Percentiles rank a stretch among this genome's conserved stretches.
Conservation (phyloP, 2,113 vertebrate species). For the Phalacrocorax aristotelis region DNA sequence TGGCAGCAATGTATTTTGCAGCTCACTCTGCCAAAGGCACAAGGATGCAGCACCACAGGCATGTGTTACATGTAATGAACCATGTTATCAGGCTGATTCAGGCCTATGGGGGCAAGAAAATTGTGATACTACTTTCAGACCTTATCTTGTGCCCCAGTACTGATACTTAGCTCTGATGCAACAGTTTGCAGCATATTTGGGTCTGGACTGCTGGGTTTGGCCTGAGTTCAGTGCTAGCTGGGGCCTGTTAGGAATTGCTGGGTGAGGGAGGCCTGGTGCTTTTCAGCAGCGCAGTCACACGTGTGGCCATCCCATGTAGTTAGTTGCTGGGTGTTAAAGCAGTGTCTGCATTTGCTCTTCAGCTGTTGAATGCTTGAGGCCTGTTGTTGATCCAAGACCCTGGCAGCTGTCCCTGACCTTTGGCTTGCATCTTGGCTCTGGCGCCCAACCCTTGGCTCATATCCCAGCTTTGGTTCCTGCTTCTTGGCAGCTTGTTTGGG, state of each 20-base stretch:
- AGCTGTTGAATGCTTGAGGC: not conserved
- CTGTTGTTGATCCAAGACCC: not conserved
- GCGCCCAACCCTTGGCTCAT: not conserved
- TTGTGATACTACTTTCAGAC: not conserved
- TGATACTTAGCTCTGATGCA: not conserved
- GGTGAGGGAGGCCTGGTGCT: not conserved
- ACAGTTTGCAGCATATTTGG: not conserved
- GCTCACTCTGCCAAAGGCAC: not conserved
- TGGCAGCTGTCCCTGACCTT: conserved; percentile 50
- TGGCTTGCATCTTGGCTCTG: conserved; percentile 25
- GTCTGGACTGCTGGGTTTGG: not conserved
- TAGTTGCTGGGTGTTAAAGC: not conserved
- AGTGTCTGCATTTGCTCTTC: conserved; percentile 8
- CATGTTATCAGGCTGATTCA: not conserved
- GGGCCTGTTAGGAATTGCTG: not conserved
- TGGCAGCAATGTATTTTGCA: not conserved
- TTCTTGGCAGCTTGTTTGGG: not conserved
- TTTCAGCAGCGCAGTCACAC: not conserved
- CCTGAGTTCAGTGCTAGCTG: not conserved
- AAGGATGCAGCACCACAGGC: not conserved
- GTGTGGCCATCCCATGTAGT: not conserved
- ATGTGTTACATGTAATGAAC: not conserved
- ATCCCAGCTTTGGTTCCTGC: not conserved
- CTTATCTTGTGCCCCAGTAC: not conserved
- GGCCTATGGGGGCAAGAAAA: not conserved